Evolutionary conservation across 1,140 invertebrate species (phyloP), one percentile per base, ranked within the genome.

Genomic region (Akabosia matsudoensis): DNA sequence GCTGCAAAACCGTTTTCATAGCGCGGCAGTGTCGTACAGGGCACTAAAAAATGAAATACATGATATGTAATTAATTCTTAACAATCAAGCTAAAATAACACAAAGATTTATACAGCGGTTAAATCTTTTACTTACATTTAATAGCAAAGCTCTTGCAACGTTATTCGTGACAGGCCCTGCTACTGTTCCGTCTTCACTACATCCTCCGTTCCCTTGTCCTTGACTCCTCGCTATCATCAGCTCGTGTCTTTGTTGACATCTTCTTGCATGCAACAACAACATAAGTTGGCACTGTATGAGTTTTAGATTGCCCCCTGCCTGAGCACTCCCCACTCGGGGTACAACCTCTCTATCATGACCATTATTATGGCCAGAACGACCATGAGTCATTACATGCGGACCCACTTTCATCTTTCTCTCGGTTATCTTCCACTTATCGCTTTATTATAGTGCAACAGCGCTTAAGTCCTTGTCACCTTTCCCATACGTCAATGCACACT

Each of bases 1-100:
- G 74, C 14, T 45, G 45, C 61, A 75, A 37, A 22, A 75, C 74
- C 45, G 33, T 52, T 37, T 75, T 75, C 64, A 75, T 52, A 45
- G 70, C 37, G 22, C 33, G 34, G 52, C 74, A 75, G 33, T 75
- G 74, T 51, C 61, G 74, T 34, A 75, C 52, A 1, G 67, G 61
- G 54, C 74, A 75, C 74, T 75, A 31, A 4, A 61, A 3, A 67
- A 10, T 30, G 4, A 67, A 30, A 28, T 30, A 30, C 54, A 67
- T 30, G 28, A 67, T 7, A 67, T 14, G 13, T 24, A 61, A n/a
- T 7, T 16, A 61, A 30, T 67, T 10, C 61, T 31, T 30, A 13
- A 10, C 37, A 45, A 10, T 45, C 37, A 7, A 45, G 7, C 7
- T 45, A 7, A 45, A 18, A 18, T 10, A 67, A 67, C 7, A 67